Percentiles rank a stretch among this genome's conserved stretches.
These are phyloP conservation scores for Oscheius sp. DNA, from an alignment of 2,888 invertebrate species.

Conservation along the genomic window DNA sequence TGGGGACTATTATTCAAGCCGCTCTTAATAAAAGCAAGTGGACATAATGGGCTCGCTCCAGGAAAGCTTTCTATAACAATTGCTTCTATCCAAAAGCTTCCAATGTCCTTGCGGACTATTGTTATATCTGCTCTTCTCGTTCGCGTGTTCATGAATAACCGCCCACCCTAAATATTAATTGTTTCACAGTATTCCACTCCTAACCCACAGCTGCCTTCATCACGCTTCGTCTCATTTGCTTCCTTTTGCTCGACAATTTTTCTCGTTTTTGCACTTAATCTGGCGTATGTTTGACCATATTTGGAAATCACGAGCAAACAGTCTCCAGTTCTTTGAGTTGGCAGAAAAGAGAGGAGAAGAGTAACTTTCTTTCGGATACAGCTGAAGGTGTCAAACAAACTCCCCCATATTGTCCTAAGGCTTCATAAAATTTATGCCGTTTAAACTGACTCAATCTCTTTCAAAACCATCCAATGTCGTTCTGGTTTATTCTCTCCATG, in stretches of 20 bases:
- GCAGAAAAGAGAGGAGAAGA: neutral
- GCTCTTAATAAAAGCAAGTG: conserved; percentile 29
- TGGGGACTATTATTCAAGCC: conserved; percentile 3
- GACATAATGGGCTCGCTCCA: conserved; percentile 16
- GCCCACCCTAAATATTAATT: conserved; percentile 17
- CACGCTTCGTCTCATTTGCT: neutral
- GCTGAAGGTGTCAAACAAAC: conserved; percentile 16
- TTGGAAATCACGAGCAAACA: conserved; percentile 9
- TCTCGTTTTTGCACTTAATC: no score
- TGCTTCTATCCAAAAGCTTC: neutral
- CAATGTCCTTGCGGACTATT: neutral
- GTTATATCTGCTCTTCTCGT: neutral
- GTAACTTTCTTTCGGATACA: no score
- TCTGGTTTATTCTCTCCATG: conserved; percentile 21
- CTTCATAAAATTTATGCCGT: conserved; percentile 19
- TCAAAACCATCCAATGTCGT: no score
- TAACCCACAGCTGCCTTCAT: neutral
- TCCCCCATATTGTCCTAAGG: conserved; percentile 13
- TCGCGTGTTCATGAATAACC: conserved; percentile 26
- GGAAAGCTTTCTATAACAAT: conserved; percentile 1
- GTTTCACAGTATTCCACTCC: conserved; percentile 13
- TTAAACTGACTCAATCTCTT: conserved; percentile 15
- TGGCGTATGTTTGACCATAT: neutral
- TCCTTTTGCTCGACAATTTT: no score
- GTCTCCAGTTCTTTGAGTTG: neutral